Conservation (phyloP, 2,113 vertebrate species). For the Labeo catla region DNA sequence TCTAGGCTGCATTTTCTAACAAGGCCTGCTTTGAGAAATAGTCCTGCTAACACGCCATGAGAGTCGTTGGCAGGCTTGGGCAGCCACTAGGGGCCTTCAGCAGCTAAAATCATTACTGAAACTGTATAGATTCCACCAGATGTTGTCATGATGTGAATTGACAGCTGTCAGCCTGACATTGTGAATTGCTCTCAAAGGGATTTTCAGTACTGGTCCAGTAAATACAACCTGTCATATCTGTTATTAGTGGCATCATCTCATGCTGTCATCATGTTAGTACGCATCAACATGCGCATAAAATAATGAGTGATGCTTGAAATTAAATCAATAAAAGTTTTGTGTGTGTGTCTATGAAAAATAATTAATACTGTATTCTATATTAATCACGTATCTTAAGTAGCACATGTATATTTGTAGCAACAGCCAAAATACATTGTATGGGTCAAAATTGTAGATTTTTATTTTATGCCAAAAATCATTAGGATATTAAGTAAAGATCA, state of each 20-base stretch:
- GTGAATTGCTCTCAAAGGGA: constrained; percentile 5
- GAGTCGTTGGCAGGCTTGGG: not conserved
- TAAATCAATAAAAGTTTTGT: not conserved
- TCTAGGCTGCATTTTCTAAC: constrained; percentile 44
- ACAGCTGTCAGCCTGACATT: constrained; percentile 26
- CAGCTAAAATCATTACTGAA: not conserved
- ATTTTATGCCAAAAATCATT: too few relatives aligned
- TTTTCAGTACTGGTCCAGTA: constrained; percentile 2
- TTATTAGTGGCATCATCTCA: not conserved
- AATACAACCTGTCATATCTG: not conserved
- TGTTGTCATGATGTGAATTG: constrained; percentile 29
- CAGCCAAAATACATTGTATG: too few relatives aligned
- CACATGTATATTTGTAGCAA: too few relatives aligned
- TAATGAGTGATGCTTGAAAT: constrained; percentile 10
- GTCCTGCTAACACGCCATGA: not conserved
- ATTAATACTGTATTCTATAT: too few relatives aligned
- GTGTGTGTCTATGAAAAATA: too few relatives aligned
- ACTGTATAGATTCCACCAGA: not conserved
- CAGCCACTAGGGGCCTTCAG: not conserved
- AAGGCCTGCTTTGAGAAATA: constrained; percentile 15
- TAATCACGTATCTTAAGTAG: too few relatives aligned
- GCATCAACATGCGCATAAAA: not conserved
- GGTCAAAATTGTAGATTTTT: too few relatives aligned
- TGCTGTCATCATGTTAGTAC: not conserved
- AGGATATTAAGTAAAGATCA: too few relatives aligned